phyloP scores from a whole-genome alignment of 2,888 invertebrate genomes.

The Epiblema foenella region DNA sequence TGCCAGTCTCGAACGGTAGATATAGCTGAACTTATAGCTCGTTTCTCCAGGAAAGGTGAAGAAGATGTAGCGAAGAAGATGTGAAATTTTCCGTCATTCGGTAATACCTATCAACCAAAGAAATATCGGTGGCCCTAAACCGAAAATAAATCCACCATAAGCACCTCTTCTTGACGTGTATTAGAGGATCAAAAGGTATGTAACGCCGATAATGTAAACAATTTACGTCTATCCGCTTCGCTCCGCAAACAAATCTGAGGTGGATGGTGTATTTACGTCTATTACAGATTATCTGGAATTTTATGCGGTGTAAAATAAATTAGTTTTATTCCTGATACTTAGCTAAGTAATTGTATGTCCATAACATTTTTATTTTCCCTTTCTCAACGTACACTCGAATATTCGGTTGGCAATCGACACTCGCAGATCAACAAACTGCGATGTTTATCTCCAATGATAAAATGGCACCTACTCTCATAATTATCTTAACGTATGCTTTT shows the following conservation, averaged over 20 bases:
- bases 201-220: constrained; percentile 37
- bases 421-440: constrained; percentile 16
- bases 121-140: constrained; percentile 25
- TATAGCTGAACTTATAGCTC: neutral
- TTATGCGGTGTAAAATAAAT: constrained; percentile 4
- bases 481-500: constrained; percentile 31
- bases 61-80: neutral
- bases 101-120: constrained; percentile 7
- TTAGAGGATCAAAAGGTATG: constrained; percentile 41
- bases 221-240: constrained; percentile 34
- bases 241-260: constrained; percentile 38
- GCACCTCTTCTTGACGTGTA: constrained; percentile 33
- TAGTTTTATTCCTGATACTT: neutral
- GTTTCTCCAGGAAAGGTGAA: neutral
- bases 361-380: neutral
- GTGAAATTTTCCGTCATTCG: constrained; percentile 1
- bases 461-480: constrained; percentile 24
- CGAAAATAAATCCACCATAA: constrained; percentile 34
- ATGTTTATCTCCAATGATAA: constrained; percentile 30
- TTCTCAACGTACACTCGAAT: neutral
- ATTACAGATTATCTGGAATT: constrained; percentile 28
- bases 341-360: neutral
- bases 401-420: constrained; percentile 5
- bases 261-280: constrained; percentile 37
- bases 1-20: too few relatives aligned